Evolutionary conservation across 2,888 invertebrate genomes (phyloP).

Genomic region (Argyresthia albistria): DNA sequence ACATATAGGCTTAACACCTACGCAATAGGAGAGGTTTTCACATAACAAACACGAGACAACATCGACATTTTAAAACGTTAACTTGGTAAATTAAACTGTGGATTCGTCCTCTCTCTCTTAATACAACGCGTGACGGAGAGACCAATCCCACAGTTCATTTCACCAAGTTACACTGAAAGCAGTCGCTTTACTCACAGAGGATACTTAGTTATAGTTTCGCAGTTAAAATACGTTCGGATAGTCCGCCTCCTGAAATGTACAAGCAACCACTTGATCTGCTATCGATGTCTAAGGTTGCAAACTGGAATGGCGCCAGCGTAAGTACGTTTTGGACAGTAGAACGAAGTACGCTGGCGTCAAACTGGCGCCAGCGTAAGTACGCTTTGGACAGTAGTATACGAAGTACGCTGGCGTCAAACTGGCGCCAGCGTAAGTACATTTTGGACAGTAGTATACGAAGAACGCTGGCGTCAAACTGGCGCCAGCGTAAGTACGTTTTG

Average conservation of each 20-base stretch:
- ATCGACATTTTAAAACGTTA: conserved; percentile 10
- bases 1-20: conserved; percentile 5
- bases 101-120: background rate
- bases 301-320: background rate
- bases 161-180: conserved; percentile 1
- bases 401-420: too few relatives aligned
- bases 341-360: too few relatives aligned
- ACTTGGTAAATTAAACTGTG: background rate
- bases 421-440: too few relatives aligned
- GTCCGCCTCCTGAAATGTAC: conserved; percentile 57
- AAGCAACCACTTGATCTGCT: conserved; percentile 59
- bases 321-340: too few relatives aligned
- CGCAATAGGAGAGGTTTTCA: conserved; percentile 3
- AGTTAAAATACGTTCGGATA: conserved; percentile 67
- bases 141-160: background rate
- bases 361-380: too few relatives aligned
- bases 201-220: conserved; percentile 21
- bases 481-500: too few relatives aligned
- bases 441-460: too few relatives aligned
- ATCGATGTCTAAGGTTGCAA: background rate
- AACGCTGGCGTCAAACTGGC: too few relatives aligned
- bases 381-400: too few relatives aligned
- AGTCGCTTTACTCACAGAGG: conserved; percentile 43
- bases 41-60: conserved; percentile 14
- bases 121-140: background rate